A percentile compares a stretch with the other conserved stretches of the same genome.
Evolutionary conservation across 2,797 vertebrate genomes (phyloP).

Genomic region (Macroramphosus scolopax): DNA sequence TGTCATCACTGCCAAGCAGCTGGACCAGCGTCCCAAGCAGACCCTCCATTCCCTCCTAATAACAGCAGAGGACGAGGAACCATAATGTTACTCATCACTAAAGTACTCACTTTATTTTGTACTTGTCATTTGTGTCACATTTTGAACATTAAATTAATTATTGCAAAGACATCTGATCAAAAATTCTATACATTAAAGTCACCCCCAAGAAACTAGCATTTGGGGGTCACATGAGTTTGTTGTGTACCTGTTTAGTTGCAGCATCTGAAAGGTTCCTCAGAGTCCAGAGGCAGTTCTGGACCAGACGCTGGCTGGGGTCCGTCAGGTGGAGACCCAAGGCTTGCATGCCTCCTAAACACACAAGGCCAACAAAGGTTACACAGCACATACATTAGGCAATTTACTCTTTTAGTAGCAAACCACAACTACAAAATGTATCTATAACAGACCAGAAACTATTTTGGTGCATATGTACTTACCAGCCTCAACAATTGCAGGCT

Average conservation of each 20-base stretch:
- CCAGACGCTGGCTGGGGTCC: conserved; percentile 95
- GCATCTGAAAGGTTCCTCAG: conserved; percentile 98
- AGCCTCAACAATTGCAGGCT: conserved; percentile 98
- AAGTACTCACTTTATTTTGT: not conserved
- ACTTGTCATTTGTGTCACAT: too few relatives aligned
- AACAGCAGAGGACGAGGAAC: not conserved
- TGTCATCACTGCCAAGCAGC: conserved; percentile 96
- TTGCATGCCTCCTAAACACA: conserved; percentile 92
- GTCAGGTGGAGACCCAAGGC: conserved; percentile 96
- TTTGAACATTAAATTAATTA: too few relatives aligned
- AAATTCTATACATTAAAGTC: too few relatives aligned
- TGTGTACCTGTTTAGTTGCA: conserved; percentile 93
- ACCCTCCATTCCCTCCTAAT: conserved; percentile 97
- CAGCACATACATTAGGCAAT: not conserved
- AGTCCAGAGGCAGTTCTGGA: conserved; percentile 99
- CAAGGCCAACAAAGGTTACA: not conserved
- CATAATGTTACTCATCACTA: not conserved
- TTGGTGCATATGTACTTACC: too few relatives aligned
- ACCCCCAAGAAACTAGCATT: not conserved
- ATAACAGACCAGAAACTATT: not conserved
- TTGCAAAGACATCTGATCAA: too few relatives aligned
- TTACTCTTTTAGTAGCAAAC: not conserved
- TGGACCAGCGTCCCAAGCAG: conserved; percentile 96
- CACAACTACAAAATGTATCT: not conserved
- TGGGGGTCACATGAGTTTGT: not conserved